Percentiles rank a stretch among this genome's conserved stretches.
Evolutionary conservation across 2,797 vertebrate species (phyloP).

Genomic region (Epinephelus awoara): DNA sequence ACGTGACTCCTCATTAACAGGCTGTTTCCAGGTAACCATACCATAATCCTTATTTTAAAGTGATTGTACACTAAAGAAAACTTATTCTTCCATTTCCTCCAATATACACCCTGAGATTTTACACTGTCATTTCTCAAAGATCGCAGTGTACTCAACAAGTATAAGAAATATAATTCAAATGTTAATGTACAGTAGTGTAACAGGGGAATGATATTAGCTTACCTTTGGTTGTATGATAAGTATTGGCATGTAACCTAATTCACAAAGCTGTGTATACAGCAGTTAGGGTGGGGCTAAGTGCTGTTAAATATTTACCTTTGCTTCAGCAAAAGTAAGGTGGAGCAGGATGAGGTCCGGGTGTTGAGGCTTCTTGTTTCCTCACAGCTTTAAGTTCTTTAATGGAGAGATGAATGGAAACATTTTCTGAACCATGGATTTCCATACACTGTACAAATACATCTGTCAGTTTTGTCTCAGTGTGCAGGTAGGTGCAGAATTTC

Average conservation of each 20-base stretch:
- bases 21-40: too few species aligned
- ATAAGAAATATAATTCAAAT: background rate
- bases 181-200: background rate
- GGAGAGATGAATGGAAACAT: conserved; percentile 25
- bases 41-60: too few species aligned
- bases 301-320: conserved; percentile 82
- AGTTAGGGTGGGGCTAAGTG: conserved; percentile 66
- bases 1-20: too few species aligned
- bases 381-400: conserved; percentile 23
- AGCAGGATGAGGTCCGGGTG: conserved; percentile 85
- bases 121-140: background rate
- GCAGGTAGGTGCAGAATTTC: conserved; percentile 72
- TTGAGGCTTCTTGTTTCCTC: conserved; percentile 26
- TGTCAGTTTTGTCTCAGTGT: conserved; percentile 62
- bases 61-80: too few species aligned
- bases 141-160: background rate
- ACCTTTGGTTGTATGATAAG: background rate
- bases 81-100: too few species aligned
- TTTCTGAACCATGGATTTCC: conserved; percentile 61
- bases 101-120: too few species aligned
- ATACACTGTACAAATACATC: conserved; percentile 38
- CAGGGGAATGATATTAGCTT: background rate
- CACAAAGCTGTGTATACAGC: conserved; percentile 19
- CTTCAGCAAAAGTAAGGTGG: conserved; percentile 47
- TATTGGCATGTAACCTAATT: background rate